phyloP scores from a whole-genome alignment of 2,888 invertebrate genomes.

The Mantis religiosa region DNA sequence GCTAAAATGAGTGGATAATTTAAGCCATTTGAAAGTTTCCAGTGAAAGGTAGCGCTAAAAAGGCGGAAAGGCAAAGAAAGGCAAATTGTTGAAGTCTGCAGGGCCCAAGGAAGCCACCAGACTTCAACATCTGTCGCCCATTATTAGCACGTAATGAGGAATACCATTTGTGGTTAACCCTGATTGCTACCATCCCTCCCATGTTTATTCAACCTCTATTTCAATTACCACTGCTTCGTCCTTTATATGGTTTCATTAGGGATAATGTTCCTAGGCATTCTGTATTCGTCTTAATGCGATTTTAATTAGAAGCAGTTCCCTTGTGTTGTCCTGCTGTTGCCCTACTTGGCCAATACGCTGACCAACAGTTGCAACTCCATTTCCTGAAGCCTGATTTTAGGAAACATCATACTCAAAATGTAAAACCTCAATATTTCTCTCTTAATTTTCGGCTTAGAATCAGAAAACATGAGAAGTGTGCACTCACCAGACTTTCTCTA shows the following conservation, averaged over 20 bases:
- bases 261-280: not conserved
- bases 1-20: too few species aligned
- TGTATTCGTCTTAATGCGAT: not conserved
- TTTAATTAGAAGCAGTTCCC: not conserved
- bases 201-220: not conserved
- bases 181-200: not conserved
- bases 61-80: not conserved
- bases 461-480: too few species aligned
- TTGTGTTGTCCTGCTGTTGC: not conserved
- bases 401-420: too few species aligned
- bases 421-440: too few species aligned
- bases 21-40: too few species aligned
- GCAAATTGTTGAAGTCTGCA: not conserved
- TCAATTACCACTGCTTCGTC: not conserved
- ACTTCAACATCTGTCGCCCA: not conserved
- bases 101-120: not conserved
- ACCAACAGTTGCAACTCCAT: not conserved
- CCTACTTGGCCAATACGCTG: not conserved
- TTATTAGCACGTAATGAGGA: not conserved
- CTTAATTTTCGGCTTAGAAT: too few species aligned
- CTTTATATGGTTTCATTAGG: not conserved
- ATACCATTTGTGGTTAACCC: not conserved
- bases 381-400: too few species aligned
- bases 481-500: too few species aligned
- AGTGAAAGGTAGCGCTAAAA: not conserved